A percentile compares a stretch with the other conserved stretches of the same genome.
Conservation (phyloP, 1,140 invertebrate species). For the Eubasilissa regina region DNA sequence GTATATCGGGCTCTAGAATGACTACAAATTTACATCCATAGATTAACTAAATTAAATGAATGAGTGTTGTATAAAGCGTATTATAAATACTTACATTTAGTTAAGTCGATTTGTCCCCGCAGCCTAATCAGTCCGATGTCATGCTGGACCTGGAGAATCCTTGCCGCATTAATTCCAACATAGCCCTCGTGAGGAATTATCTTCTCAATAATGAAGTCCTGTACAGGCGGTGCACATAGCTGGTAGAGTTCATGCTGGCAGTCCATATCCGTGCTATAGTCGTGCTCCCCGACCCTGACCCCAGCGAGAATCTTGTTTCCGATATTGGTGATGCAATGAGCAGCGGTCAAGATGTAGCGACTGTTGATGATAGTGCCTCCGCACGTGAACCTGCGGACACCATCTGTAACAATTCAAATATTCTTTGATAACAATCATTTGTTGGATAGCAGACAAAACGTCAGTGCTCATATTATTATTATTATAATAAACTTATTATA, state of each 20-base stretch:
- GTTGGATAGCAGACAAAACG: too few relatives aligned
- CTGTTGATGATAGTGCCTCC: constrained; percentile 78
- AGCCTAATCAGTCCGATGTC: constrained; percentile 76
- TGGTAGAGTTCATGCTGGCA: constrained; percentile 74
- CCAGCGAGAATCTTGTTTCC: constrained; percentile 64
- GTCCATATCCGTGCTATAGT: constrained; percentile 69
- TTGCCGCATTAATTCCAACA: background rate
- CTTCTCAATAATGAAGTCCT: constrained; percentile 75
- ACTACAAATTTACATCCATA: too few relatives aligned
- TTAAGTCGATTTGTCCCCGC: constrained; percentile 59
- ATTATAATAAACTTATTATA: too few relatives aligned
- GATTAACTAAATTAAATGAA: too few relatives aligned
- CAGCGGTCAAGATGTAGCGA: constrained; percentile 80
- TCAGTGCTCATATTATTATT: too few relatives aligned
- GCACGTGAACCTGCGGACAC: constrained; percentile 59
- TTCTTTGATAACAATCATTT: too few relatives aligned
- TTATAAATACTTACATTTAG: too few relatives aligned
- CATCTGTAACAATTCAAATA: background rate
- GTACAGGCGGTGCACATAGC: constrained; percentile 73
- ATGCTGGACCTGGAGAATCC: constrained; percentile 67
- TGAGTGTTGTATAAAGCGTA: too few relatives aligned
- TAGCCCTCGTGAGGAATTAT: constrained; percentile 74
- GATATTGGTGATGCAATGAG: constrained; percentile 77
- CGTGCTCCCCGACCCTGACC: constrained; percentile 78
- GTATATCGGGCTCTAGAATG: too few relatives aligned